Conservation (phyloP, 1,140 invertebrate genomes). For the Drosophila arizonae region DNA sequence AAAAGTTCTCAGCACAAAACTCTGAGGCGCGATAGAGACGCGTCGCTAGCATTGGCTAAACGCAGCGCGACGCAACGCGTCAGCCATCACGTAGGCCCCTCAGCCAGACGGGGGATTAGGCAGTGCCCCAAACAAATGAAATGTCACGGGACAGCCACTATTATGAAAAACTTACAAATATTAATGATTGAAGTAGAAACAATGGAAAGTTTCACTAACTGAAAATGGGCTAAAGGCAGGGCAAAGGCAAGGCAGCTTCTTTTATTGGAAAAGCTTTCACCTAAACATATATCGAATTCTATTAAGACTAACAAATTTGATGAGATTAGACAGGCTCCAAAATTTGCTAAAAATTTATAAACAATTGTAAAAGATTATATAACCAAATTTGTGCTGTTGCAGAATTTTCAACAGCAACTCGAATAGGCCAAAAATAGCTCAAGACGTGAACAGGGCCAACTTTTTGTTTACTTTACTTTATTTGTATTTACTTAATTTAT, state of each 20-base stretch:
- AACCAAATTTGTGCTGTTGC: too few species aligned
- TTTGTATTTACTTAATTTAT: too few species aligned
- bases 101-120: slow-evolving; percentile 29
- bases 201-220: not conserved
- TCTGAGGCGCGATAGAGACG: slow-evolving; percentile 14
- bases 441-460: not conserved
- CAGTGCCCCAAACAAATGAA: not conserved
- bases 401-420: too few species aligned
- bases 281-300: too few species aligned
- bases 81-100: slow-evolving; percentile 59
- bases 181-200: not conserved
- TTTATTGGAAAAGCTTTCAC: too few species aligned
- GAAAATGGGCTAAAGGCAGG: too few species aligned
- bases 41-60: slow-evolving; percentile 11
- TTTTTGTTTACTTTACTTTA: slow-evolving; percentile 17
- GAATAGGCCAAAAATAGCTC: too few species aligned
- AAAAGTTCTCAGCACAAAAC: slow-evolving; percentile 38
- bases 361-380: too few species aligned
- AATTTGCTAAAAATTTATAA: too few species aligned
- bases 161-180: not conserved
- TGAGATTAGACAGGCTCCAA: too few species aligned
- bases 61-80: slow-evolving; percentile 54
- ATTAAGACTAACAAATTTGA: too few species aligned
- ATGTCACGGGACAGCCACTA: slow-evolving; percentile 1
- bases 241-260: too few species aligned